phyloP scores from a whole-genome alignment of 2,797 vertebrate genomes.

The Echiichthys vipera region DNA sequence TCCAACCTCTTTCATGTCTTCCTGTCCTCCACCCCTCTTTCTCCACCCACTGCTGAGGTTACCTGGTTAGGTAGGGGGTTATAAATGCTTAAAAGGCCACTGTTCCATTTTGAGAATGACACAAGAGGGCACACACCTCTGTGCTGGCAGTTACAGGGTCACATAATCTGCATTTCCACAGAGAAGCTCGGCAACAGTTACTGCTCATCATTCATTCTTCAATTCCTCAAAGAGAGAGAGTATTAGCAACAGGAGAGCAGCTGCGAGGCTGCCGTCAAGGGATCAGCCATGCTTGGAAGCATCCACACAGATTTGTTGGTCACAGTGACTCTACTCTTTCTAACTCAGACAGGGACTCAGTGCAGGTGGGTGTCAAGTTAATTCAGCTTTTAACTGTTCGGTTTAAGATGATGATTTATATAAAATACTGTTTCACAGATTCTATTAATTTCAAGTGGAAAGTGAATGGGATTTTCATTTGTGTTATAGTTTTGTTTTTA shows the following conservation, averaged over 20 bases:
- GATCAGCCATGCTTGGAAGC: constrained; percentile 71
- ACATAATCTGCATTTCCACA: constrained; percentile 18
- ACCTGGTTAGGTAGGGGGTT: constrained; percentile 46
- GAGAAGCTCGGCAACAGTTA: constrained; percentile 17
- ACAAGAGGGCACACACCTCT: neutral
- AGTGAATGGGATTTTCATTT: neutral
- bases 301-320: constrained; percentile 55
- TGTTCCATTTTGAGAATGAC: constrained; percentile 3
- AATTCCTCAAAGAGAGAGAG: constrained; percentile 52
- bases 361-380: constrained; percentile 70
- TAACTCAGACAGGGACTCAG: constrained; percentile 51
- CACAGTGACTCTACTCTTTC: constrained; percentile 61
- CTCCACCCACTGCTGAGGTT: constrained; percentile 62
- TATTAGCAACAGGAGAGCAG: constrained; percentile 50
- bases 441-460: neutral
- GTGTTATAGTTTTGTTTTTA: neutral
- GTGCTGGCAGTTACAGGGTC: constrained; percentile 12
- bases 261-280: constrained; percentile 42
- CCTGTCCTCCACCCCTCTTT: constrained; percentile 3
- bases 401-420: neutral
- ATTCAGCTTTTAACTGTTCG: neutral
- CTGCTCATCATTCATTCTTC: constrained; percentile 50
- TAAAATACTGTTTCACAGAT: neutral
- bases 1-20: constrained; percentile 27
- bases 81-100: constrained; percentile 47